Base-by-base conservation (phyloP, 2,113 vertebrate species). In the Clarias gariepinus region DNA sequence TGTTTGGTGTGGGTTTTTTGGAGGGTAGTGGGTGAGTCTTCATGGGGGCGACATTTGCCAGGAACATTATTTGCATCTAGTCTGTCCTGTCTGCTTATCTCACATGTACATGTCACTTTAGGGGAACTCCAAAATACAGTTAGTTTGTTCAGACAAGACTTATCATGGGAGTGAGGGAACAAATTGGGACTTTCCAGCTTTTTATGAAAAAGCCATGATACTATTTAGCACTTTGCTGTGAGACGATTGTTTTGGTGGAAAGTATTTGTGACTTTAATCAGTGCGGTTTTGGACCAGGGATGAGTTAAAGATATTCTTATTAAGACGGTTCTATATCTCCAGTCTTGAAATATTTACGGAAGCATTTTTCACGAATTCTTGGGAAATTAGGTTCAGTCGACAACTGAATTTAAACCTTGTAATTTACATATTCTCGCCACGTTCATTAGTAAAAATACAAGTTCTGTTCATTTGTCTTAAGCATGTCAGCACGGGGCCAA, bases 81-180 rank as follows among this genome's bases (percentile, higher is more conserved):
- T 23, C 19, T 52, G 23, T 47, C 3, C 21, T 77, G 36, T 57
- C 23, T 55, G 18, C 28, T 83, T 87, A 87, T 87, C 81, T 87
- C 13, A 6, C 3, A 23, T 5, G 11, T 10, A 21, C 86, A 87
- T 25, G 16, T 12, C 9, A 21, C 25, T 58, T 36, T 36, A 28
- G 68, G 71, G 81, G 60, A 78, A 78, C 25, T 68, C 74, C 61
- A n/a, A n/a, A n/a, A 3, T 4, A 7, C 41, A n/a, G 41, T 52
- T 41, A 0, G 13, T 71, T 28, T 68, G 25, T 64, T 64, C 63
- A 64, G 63, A 64, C 25, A 64, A 64, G 63, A n/a, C 16, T 74
- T 74, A 47, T 47, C 11, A 53, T n/a, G 13, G 12, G 4, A 2
- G 23, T 4, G 71, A 41, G 69, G 8, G 36, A 41, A 30, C 69